Evolutionary conservation across 2,888 invertebrate species (phyloP), one percentile per base, ranked within the genome.

Genomic region (Oscheius sp.): DNA sequence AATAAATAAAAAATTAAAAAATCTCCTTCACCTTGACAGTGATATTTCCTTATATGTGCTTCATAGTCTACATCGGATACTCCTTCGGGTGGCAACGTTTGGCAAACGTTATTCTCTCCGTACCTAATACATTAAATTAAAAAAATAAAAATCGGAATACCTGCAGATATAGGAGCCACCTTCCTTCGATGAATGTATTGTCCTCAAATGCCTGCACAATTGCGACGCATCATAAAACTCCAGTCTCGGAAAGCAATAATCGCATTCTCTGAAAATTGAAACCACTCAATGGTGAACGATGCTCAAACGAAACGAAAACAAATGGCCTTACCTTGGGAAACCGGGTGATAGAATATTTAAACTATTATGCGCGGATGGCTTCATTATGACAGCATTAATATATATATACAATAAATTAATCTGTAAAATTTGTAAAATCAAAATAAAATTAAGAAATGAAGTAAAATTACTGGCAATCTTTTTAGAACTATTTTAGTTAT

Each of bases 21-120:
- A 57, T 17, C 9, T 28, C 1, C 1, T 54, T 38, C 17, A 71
- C 56, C 66, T 12, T 22, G 57, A 14, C 73, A 74, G 82, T 90
- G 89, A 84, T 90, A 90, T 83, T 91, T 91, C 71, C 91, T 89
- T 61, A 94, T 91, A 87, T 94, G 94, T 78, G 91, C 91, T 87
- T 93, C 91, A 87, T 94, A 94, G 85, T 94, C 94, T 68, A 91
- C 90, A 87, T 93, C 93, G 73, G 91, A 91, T 70, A 94, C 92
- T 79, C 94, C 94, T 86, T 94, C 94, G 83, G 93, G 89, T n/a
- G 94, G 94, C 75, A 94, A 88, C 67, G 92, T 92, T 57, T 91
- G 91, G 87, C 94, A 94, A 50, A 94, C 92, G 64, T 91, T 91
- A 88, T 94, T 93, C 85, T 91, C 91, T 45, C 93, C 94, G 89